Evolutionary conservation across 2,797 vertebrate species (phyloP), one percentile per base, ranked within the genome.

Genomic region (Rhabdomys pumilio): DNA sequence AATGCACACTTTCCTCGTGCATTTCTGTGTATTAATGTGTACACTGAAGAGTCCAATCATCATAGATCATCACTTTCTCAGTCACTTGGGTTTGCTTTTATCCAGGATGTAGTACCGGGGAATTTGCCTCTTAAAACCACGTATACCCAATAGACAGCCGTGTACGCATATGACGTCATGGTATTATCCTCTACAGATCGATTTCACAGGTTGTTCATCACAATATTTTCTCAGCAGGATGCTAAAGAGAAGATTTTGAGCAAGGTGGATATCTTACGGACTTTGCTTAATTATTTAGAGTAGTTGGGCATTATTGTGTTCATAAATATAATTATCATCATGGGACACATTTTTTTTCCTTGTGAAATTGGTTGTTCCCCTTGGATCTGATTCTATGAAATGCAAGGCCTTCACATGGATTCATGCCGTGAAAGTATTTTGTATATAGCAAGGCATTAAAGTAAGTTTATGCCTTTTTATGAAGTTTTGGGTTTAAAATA

Each of bases 211-310:
- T 89, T 73, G 19, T 93, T 95, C 95, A 24, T 92, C 12, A 57
- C 6, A 41, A 8, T 61, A 53, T 38, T 34, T 77, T 72, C 94
- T 96, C 88, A 96, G 61, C 20, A 0, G 20, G 41, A 38, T 88
- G 65, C 41, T 77, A 44, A 79, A 81, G 59, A 65, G 69, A 12
- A 69, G 14, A 50, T 90, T 88, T 94, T 63, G 59, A 73, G 20
- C 14, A 69, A 26, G 0, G 2, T 55, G 9, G 85, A 10, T 84
- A 59, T 47, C 6, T 79, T 53, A 59, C 61, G 24, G 38, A 83
- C 31, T 67, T 12, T 89, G 72, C 53, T 90, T 77, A 83, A 95
- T 81, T 94, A 57, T 95, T 96, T 95, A 72, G 26, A 24, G 14
- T 44, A 20, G 12, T n/a, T 90, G n/a, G 38, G 15, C 22, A 75